phyloP scores from a whole-genome alignment of 2,113 vertebrate genomes.

The Burhinus bistriatus region DNA sequence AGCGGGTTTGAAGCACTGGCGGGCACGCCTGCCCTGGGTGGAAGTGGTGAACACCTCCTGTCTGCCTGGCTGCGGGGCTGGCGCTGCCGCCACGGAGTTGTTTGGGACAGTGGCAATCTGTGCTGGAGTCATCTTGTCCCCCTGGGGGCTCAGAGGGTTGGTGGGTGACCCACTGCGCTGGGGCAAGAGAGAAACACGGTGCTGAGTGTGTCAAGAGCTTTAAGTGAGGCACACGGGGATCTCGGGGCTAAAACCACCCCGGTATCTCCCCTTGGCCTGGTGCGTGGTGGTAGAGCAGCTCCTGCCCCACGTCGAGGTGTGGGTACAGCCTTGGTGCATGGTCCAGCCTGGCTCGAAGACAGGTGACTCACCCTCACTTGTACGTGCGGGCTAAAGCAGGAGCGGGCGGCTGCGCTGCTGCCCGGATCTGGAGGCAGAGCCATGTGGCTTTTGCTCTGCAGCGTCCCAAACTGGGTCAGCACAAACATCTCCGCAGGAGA shows the following conservation, averaged over 20 bases:
- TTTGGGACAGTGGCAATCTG: not conserved
- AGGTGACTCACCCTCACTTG: rapidly evolving
- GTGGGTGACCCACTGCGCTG: not conserved
- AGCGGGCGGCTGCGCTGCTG: not conserved
- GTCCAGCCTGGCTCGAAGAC: rapidly evolving
- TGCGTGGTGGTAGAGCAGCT: not conserved
- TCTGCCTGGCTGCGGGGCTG: not conserved
- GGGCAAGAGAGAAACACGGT: not conserved
- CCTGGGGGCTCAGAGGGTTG: rapidly evolving
- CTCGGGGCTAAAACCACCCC: rapidly evolving
- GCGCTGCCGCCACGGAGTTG: not conserved
- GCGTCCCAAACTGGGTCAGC: conserved; percentile 37
- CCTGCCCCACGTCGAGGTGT: rapidly evolving
- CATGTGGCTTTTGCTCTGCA: not conserved
- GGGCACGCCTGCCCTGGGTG: rapidly evolving
- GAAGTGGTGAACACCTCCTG: not conserved
- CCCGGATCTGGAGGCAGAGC: rapidly evolving
- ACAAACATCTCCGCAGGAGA: conserved; percentile 29
- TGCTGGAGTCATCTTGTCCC: not conserved
- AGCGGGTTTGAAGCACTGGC: not conserved
- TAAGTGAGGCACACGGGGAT: not conserved
- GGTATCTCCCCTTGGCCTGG: not conserved
- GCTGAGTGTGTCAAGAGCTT: not conserved
- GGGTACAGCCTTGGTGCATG: not conserved
- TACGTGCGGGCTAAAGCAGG: rapidly evolving